Percentiles rank a stretch among this genome's conserved stretches.
These are phyloP conservation scores for Lichenostomus cassidix DNA, from an alignment of 2,113 vertebrate species.

Conservation along the genomic window DNA sequence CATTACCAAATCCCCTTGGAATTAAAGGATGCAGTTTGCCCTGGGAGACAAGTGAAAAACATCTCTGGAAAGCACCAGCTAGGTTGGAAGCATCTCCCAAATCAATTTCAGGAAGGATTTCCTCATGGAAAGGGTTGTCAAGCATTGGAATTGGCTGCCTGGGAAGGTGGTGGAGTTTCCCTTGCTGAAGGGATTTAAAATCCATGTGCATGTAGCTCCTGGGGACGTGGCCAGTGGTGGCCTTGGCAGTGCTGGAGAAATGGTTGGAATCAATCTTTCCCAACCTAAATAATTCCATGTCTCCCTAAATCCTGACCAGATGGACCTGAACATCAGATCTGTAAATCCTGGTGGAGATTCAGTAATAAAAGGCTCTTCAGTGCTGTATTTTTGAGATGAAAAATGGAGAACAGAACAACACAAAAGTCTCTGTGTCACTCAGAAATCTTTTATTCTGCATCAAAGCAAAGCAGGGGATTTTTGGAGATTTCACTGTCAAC, in stretches of 20 bases:
- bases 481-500: not conserved
- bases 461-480: constrained; percentile 28
- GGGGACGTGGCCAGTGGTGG: not conserved
- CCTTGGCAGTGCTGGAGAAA: not conserved
- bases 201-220: not conserved
- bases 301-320: not conserved
- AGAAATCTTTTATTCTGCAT: not conserved
- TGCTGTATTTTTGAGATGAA: not conserved
- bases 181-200: not conserved
- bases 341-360: not conserved
- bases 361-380: not conserved
- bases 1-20: not conserved
- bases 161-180: not conserved
- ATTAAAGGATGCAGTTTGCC: not conserved
- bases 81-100: not conserved
- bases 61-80: not conserved
- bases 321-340: not conserved
- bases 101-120: not conserved
- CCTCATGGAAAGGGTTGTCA: not conserved
- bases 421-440: not conserved
- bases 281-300: not conserved
- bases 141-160: not conserved
- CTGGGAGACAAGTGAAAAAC: not conserved
- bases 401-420: not conserved
- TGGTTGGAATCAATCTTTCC: not conserved